phyloP scores from a whole-genome alignment of 2,113 vertebrate species.

The Abramis brama region DNA sequence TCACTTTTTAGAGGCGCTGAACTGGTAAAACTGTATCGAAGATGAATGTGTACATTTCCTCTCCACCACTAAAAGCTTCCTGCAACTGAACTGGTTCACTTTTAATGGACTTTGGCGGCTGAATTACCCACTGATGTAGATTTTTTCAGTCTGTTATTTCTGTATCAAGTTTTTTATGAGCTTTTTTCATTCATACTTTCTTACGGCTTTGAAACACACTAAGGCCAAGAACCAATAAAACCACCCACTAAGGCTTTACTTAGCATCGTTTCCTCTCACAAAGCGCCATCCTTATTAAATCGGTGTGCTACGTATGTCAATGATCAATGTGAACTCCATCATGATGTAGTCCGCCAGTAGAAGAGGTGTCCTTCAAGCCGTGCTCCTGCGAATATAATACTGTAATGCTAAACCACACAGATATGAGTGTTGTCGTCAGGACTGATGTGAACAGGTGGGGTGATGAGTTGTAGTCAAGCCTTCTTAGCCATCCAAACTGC shows the following conservation, averaged over 20 bases:
- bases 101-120: background rate
- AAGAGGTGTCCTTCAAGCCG: conserved; percentile 1
- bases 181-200: background rate
- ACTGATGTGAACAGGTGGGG: background rate
- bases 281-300: background rate
- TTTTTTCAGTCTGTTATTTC: background rate
- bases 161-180: background rate
- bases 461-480: background rate
- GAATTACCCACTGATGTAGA: background rate
- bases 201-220: background rate
- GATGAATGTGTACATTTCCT: background rate
- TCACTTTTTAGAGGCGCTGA: background rate
- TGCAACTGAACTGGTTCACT: background rate
- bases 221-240: background rate
- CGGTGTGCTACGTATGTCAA: conserved; percentile 10
- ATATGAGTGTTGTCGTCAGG: background rate
- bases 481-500: background rate
- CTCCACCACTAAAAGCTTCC: background rate
- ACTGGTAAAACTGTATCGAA: background rate
- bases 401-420: conserved; percentile 40
- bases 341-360: conserved; percentile 6
- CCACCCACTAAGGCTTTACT: conserved; percentile 1
- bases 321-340: conserved; percentile 7
- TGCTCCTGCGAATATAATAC: conserved; percentile 45
- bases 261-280: background rate